Evolutionary conservation across 2,888 invertebrate species (phyloP), one percentile per base, ranked within the genome.

Genomic region (Incurvaria masculella): DNA sequence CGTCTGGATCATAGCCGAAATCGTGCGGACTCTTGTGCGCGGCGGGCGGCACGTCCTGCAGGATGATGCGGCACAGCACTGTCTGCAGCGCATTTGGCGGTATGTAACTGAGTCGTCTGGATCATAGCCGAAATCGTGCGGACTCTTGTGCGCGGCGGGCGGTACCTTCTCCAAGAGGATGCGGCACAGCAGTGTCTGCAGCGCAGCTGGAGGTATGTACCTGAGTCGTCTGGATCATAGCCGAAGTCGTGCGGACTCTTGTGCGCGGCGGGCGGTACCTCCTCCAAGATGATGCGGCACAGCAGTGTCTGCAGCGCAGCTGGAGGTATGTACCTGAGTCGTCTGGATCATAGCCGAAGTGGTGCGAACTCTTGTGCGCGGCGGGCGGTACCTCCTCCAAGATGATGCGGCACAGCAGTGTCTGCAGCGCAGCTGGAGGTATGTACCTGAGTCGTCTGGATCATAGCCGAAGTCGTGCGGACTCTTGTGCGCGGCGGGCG

Each of bases 11-110:
- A 64, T 79, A 86, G 44, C 87, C 88, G 66, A 81, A 87, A 44
- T 75, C 78, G 55, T 80, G 70, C 49, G 88, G 87, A 53, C 84
- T 76, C 58, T 84, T 83, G 63, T 83, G 84, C 62, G 84, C 82
- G 55, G 81, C 79, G 53, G 78, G 72, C 59, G 80, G 79, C 56
- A 86, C 84, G 68, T 88, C 87, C 56, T 86, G 84, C 57, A 87
- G 79, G 50, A 88, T 82, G 54, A 84, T 82, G 66, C 83, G 82
- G 57, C 84, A 80, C 46, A 89, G 73, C 54, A 85, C 84, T 46
- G 85, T 82, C 66, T 88, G 72, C 59, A 89, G 72, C 61, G 82
- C 89, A 89, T 76, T 82, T 81, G 75, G 89, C 89, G 79, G 39
- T 68, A 72, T 61, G 38, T 38, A 18, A 41, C 21, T 41, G 27